Evolutionary conservation across 2,888 invertebrate genomes (phyloP), one percentile per base, ranked within the genome.

Genomic region (Ommatoiulus sabulosus): DNA sequence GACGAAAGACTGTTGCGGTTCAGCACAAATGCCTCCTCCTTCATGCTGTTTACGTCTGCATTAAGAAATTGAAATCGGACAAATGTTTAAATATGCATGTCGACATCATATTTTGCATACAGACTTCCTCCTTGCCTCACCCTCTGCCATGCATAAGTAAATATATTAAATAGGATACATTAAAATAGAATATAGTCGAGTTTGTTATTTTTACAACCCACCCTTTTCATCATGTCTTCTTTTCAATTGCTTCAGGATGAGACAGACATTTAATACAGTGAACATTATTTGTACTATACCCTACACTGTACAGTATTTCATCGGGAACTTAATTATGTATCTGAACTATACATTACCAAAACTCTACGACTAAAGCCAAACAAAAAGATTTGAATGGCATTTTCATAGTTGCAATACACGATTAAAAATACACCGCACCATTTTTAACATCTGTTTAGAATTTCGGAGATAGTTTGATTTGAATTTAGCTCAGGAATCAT

Each of bases 1-100:
- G 72, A 7, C 72, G 20, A n/a, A 72, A 72, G 24, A 72, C 20
- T 20, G 72, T 17, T 72, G 24, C 8, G 72, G 72, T 72, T 72
- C 72, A 72, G n/a, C 72, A 20, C 63, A n/a, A n/a, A 72, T 24
- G 72, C 72, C 24, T 24, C n/a, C 20, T 72, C 72, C 72, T 6
- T 6, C 72, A 72, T 72, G 24, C 24, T 72, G 72, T 72, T 72
- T 72, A 72, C 24, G 24, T 72, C 72, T 72, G 72, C 72, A 72
- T 72, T 72, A 24, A n/a, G 24, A 72, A 72, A 72, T 72, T 72
- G 72, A 24, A 72, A 72, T 72, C n/a, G 24, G 72, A 72, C n/a
- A 72, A 72, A 72, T 7, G 72, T 24, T 72, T 24, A 72, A 72
- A 24, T 7, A 24, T 24, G 72, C 72, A 72, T 72, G 72, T 72